Evolutionary conservation across 2,113 vertebrate genomes (phyloP).

Genomic region (Romanogobio albipinnatus): DNA sequence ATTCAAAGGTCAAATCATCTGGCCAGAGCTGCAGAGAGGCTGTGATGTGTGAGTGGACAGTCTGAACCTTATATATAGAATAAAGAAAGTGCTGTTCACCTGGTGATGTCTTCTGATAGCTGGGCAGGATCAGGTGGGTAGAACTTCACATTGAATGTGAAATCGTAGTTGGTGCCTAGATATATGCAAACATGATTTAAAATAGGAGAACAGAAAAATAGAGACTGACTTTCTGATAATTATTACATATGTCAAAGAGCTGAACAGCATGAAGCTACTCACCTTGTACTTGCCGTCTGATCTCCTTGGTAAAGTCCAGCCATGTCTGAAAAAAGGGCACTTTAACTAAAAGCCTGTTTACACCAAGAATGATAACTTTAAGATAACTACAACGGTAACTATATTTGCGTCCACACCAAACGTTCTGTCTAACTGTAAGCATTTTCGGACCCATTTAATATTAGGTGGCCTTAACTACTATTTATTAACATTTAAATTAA

Average conservation of each 20-base stretch:
- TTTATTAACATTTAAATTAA: no score
- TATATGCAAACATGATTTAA: conserved; percentile 4
- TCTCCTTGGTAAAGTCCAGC: conserved; percentile 95
- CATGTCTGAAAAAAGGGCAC: conserved; percentile 77
- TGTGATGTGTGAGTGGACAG: background rate
- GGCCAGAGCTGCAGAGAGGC: background rate
- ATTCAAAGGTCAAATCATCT: background rate
- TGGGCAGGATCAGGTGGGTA: conserved; percentile 94
- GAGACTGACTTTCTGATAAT: background rate
- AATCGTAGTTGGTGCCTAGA: conserved; percentile 75
- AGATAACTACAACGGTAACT: background rate
- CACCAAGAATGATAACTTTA: background rate
- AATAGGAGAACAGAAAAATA: background rate
- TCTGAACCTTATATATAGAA: background rate
- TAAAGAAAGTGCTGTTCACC: conserved; percentile 72
- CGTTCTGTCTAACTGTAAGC: no score
- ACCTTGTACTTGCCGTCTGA: conserved; percentile 92
- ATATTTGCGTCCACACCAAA: background rate
- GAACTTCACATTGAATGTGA: conserved; percentile 86
- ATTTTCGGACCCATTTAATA: no score
- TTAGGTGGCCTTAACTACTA: no score
- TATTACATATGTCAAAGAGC: background rate
- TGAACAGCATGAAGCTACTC: conserved; percentile 59
- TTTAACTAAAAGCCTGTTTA: background rate
- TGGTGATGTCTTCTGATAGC: conserved; percentile 96